phyloP scores from a whole-genome alignment of 2,888 invertebrate species.

The Patella ulyssiponensis region DNA sequence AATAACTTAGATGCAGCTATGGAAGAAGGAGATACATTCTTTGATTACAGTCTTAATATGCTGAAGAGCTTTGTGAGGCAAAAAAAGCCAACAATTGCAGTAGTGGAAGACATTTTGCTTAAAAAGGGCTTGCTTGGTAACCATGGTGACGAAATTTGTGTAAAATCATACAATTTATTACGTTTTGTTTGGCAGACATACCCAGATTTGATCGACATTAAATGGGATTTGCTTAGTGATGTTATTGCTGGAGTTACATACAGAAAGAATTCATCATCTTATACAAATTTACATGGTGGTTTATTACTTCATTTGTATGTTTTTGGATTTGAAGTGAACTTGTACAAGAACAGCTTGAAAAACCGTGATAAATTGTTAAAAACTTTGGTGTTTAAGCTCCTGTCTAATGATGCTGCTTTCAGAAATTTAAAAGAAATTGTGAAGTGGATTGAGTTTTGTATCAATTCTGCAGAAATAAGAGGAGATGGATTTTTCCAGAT shows the following conservation, averaged over 20 bases:
- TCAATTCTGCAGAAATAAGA: conserved; percentile 18
- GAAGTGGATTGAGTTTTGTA: conserved; percentile 36
- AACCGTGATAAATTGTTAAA: neutral
- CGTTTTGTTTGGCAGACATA: conserved; percentile 33
- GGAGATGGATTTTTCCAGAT: conserved; percentile 19
- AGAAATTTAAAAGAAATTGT: conserved; percentile 39
- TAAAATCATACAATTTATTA: conserved; percentile 36
- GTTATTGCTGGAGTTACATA: neutral
- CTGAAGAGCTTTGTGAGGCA: conserved; percentile 34
- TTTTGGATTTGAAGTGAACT: neutral
- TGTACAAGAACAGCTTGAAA: neutral
- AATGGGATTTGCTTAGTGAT: conserved; percentile 32
- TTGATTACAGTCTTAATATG: conserved; percentile 41
- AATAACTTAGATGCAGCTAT: conserved; percentile 40
- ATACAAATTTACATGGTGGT: neutral
- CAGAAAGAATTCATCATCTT: neutral
- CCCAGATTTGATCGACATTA: conserved; percentile 39
- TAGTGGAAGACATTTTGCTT: conserved; percentile 27
- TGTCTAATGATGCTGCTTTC: conserved; percentile 39
- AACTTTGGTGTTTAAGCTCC: conserved; percentile 38
- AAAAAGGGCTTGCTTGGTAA: conserved; percentile 32
- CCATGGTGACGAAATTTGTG: conserved; percentile 17
- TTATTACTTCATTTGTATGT: neutral
- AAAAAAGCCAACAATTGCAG: conserved; percentile 27
- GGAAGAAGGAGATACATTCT: conserved; percentile 38